Evolutionary conservation across 2,113 vertebrate genomes (phyloP), one percentile per base, ranked within the genome.

Genomic region (Periophthalmodon schlosseri): DNA sequence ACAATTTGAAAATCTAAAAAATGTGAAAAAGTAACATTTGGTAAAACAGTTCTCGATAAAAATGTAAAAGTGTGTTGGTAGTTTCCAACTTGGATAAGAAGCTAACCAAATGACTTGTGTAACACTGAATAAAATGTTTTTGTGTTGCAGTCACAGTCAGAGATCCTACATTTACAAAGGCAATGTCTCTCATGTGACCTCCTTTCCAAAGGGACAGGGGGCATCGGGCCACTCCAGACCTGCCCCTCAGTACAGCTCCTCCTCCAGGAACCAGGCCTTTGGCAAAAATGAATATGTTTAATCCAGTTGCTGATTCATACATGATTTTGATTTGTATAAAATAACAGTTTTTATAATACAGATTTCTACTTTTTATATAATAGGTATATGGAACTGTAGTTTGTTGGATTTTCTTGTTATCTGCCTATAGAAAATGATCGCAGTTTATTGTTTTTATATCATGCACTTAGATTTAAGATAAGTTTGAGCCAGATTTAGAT

Each of bases 271-370:
- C 15, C 89, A 89, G 63, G 89, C 94, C 69, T 95, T 94, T 86
- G 93, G 94, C 85, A 95, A 93, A 81, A 94, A 93, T 73, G 92
- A 69, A 8, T 95, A 94, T 58, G 94, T 95, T 63, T 95, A 72
- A 73, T 72, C 3, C 2, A 57, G 66, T 77, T 36, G 85, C 76
- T 52, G 15, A 23, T 57, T 23, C 6, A 20, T 21, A n/a, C 1
- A 21, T 57, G 7, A 23, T 20, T 23, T 23, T 2, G 15, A 20
- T 52, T 52, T 52, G 49, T 52, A 52, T 20, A 20, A 28, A 20
- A 52, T 52, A 52, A 52, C 16, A 6, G 49, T 52, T 52, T 56
- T 56, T 18, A 21, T 21, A 56, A 56, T 56, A 21, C 8, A 56
- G 6, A 21, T 56, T 56, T 56, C 9, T 56, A 21, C n/a, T 52